Conservation (phyloP, 2,113 vertebrate species). For the Mesitornis unicolor region DNA sequence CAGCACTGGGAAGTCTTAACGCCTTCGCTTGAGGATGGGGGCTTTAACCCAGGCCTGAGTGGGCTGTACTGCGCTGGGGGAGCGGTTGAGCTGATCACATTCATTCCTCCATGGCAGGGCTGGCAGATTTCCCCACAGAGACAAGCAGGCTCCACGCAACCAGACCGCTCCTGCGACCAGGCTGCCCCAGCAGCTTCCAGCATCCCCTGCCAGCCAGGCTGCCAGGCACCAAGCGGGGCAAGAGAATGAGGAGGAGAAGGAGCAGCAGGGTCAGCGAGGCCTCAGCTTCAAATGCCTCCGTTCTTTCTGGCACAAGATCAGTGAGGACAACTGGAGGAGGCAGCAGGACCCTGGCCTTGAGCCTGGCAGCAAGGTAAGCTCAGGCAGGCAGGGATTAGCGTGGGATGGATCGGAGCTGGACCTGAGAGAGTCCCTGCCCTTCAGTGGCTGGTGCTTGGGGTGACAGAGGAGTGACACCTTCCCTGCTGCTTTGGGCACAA, state of each 20-base stretch:
- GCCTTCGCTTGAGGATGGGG: accelerated
- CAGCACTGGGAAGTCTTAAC: accelerated
- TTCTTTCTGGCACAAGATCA: constrained; percentile 63
- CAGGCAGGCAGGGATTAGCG: neutral
- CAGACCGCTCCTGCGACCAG: neutral
- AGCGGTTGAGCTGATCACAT: neutral
- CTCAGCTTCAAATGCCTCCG: constrained; percentile 68
- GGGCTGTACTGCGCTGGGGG: neutral
- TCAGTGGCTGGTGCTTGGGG: accelerated
- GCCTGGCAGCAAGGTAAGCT: neutral
- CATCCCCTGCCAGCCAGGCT: neutral
- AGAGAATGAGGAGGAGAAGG: neutral
- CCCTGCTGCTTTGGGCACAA: neutral
- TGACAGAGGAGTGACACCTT: neutral
- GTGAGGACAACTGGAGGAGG: constrained; percentile 61
- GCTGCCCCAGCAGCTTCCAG: neutral
- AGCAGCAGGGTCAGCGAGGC: neutral
- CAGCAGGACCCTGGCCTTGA: neutral
- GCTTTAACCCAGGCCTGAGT: neutral
- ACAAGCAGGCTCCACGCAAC: neutral
- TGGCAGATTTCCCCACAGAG: neutral
- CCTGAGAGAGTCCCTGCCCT: neutral
- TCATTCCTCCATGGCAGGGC: neutral
- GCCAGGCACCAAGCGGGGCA: neutral
- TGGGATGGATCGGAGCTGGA: neutral